phyloP scores from a whole-genome alignment of 2,797 vertebrate species.

The Sebastes hubbsi region DNA sequence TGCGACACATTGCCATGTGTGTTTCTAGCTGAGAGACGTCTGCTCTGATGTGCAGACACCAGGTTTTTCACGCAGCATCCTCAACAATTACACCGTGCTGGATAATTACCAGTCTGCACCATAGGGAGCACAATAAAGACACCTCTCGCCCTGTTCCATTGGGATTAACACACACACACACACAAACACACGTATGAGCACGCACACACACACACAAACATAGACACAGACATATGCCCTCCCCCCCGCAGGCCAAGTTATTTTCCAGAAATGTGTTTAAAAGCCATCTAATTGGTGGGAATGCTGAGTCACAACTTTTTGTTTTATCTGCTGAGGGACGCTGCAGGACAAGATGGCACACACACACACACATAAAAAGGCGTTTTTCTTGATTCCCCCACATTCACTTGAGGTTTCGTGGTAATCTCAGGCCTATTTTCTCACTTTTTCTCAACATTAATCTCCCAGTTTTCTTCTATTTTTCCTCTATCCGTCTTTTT shows the following conservation, averaged over 20 bases:
- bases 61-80: slow-evolving; percentile 58
- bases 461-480: slow-evolving; percentile 1
- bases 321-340: slow-evolving; percentile 23
- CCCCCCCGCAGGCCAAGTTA: slow-evolving; percentile 42
- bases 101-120: slow-evolving; percentile 68
- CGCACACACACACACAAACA: not conserved
- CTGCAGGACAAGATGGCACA: slow-evolving; percentile 21
- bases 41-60: slow-evolving; percentile 66
- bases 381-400: slow-evolving; percentile 29
- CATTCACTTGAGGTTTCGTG: slow-evolving; percentile 45
- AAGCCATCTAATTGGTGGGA: slow-evolving; percentile 55
- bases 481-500: slow-evolving; percentile 3
- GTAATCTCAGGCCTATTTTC: slow-evolving; percentile 39
- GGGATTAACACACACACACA: not conserved
- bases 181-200: not conserved
- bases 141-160: slow-evolving; percentile 34
- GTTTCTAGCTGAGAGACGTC: slow-evolving; percentile 43
- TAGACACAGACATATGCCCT: slow-evolving; percentile 24
- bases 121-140: slow-evolving; percentile 62
- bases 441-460: slow-evolving; percentile 42
- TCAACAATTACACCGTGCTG: slow-evolving; percentile 63
- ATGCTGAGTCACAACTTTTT: slow-evolving; percentile 34
- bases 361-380: slow-evolving; percentile 24
- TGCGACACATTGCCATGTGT: slow-evolving; percentile 30
- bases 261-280: slow-evolving; percentile 69